A percentile compares a stretch with the other conserved stretches of the same genome.
Evolutionary conservation across 2,888 invertebrate genomes (phyloP).

Genomic region (Odontocerum albicorne): DNA sequence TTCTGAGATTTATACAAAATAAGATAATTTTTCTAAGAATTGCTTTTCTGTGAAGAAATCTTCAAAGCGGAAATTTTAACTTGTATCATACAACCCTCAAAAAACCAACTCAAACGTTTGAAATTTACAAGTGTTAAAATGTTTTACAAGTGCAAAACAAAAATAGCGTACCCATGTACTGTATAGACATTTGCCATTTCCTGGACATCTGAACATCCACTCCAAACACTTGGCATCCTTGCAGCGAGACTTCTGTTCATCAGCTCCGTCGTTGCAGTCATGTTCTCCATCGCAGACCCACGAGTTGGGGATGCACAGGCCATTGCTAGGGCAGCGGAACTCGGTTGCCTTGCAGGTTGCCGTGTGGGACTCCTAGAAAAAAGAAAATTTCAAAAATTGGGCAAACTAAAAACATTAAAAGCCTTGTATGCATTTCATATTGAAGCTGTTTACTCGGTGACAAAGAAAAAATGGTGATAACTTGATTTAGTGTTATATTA

Average conservation of each 20-base stretch:
- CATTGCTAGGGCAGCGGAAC: slow-evolving; percentile 59
- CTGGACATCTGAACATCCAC: slow-evolving; percentile 70
- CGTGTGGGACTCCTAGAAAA: slow-evolving; percentile 15
- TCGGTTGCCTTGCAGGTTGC: slow-evolving; percentile 48
- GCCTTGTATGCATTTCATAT: too few relatives aligned
- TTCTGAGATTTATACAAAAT: too few relatives aligned
- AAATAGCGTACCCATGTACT: slow-evolving; percentile 53
- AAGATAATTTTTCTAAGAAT: too few relatives aligned
- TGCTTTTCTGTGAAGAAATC: too few relatives aligned
- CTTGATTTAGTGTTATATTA: neutral
- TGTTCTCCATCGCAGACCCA: slow-evolving; percentile 81
- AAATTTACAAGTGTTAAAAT: too few relatives aligned
- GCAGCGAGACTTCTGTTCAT: slow-evolving; percentile 68
- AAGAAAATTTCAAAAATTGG: slow-evolving; percentile 19
- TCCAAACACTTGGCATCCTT: slow-evolving; percentile 67
- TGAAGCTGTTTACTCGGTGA: too few relatives aligned
- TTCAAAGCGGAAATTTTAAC: too few relatives aligned
- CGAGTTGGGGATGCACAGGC: slow-evolving; percentile 69
- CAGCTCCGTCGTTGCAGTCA: slow-evolving; percentile 76
- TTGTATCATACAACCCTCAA: too few relatives aligned
- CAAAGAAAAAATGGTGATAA: neutral
- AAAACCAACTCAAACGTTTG: too few relatives aligned
- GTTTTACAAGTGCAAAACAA: neutral
- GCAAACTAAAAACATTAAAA: too few relatives aligned
- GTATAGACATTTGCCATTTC: slow-evolving; percentile 58